A percentile compares a stretch with the other conserved stretches of the same genome.
Conservation (phyloP, 2,888 invertebrate genomes). For the Drosophila affinis region DNA sequence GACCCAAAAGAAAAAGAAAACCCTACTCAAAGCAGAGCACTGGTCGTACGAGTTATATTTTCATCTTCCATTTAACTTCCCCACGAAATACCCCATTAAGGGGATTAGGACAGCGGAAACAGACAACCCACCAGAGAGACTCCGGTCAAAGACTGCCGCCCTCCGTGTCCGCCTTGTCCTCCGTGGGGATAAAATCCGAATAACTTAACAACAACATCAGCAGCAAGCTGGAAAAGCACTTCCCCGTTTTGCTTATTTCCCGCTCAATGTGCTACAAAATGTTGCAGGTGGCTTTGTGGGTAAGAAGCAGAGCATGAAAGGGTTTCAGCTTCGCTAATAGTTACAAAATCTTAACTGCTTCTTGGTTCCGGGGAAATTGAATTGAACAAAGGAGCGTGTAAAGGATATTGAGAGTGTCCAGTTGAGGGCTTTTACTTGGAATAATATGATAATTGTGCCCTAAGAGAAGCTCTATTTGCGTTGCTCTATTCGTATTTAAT, state of each 20-base stretch:
- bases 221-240: slow-evolving; percentile 18
- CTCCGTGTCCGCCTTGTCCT: slow-evolving; percentile 8
- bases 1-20: neutral
- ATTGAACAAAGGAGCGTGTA: slow-evolving; percentile 17
- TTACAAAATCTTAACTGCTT: slow-evolving; percentile 26
- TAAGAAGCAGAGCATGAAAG: slow-evolving; percentile 35
- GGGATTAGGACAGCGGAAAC: slow-evolving; percentile 39
- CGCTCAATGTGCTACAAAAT: slow-evolving; percentile 45
- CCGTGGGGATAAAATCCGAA: slow-evolving; percentile 25
- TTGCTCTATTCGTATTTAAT: neutral
- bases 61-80: slow-evolving; percentile 33
- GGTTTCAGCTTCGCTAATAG: slow-evolving; percentile 47
- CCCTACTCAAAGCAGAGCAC: neutral
- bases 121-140: slow-evolving; percentile 2
- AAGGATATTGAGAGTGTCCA: neutral
- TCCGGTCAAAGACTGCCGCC: neutral
- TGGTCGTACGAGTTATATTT: slow-evolving; percentile 42
- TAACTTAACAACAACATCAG: slow-evolving; percentile 21
- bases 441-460: slow-evolving; percentile 14
- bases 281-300: slow-evolving; percentile 56
- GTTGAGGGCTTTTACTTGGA: neutral
- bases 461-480: neutral
- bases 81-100: slow-evolving; percentile 44
- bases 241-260: slow-evolving; percentile 21
- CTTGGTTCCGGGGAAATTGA: slow-evolving; percentile 19